Percentiles rank a stretch among this genome's conserved stretches.
These are phyloP conservation scores for Andrena hattorfiana DNA, from an alignment of 2,888 invertebrate genomes.

Conservation along the genomic window DNA sequence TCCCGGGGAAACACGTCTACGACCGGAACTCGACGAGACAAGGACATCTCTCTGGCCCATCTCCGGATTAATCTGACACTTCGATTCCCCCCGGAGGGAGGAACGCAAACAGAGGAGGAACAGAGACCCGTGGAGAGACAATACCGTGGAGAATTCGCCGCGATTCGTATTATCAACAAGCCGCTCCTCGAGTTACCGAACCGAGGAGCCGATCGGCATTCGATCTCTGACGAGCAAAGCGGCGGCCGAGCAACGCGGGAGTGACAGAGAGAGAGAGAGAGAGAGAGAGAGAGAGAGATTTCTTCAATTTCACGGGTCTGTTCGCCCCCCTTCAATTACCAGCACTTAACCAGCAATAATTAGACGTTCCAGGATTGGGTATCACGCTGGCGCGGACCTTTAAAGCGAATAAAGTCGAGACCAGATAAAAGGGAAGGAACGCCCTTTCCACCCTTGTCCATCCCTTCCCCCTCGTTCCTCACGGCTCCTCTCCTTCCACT, in stretches of 20 bases:
- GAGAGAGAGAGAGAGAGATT: conserved; percentile 62
- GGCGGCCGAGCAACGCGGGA: neutral
- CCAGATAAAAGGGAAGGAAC: conserved; percentile 64
- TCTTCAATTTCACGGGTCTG: conserved; percentile 82
- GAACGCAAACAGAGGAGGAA: conserved; percentile 38
- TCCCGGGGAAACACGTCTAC: conserved; percentile 2
- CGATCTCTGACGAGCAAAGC: conserved; percentile 50
- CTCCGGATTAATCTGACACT: conserved; percentile 66
- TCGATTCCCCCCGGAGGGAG: conserved; percentile 64
- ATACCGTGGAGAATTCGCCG: conserved; percentile 54
- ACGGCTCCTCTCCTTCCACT: neutral
- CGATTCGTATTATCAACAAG: conserved; percentile 69
- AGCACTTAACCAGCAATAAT: conserved; percentile 83
- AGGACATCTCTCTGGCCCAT: conserved; percentile 15
- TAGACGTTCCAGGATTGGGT: conserved; percentile 80
- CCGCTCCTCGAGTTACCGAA: conserved; percentile 62
- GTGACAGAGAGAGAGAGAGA: neutral
- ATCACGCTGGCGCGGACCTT: conserved; percentile 74
- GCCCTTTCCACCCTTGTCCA: conserved; percentile 52
- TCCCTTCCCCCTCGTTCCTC: conserved; percentile 36
- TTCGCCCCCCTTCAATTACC: conserved; percentile 81
- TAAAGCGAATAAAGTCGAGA: conserved; percentile 76
- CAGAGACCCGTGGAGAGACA: conserved; percentile 40
- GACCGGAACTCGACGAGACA: neutral
- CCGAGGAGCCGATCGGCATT: conserved; percentile 58